Percentiles rank a stretch among this genome's conserved stretches.
Conservation (phyloP, 2,113 vertebrate species). For the Plecturocebus donacophilus region DNA sequence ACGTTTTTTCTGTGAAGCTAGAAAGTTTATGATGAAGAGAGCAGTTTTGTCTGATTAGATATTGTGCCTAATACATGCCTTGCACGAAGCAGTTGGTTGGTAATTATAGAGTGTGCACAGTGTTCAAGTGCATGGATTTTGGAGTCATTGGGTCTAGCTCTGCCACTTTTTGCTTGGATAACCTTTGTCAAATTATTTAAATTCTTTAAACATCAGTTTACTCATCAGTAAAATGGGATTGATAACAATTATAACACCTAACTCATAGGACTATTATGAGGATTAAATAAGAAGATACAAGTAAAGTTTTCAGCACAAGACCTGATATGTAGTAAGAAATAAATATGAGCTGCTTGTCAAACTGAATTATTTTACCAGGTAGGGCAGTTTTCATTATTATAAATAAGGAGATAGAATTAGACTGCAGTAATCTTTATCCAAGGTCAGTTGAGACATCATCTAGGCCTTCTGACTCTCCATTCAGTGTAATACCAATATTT, state of each 20-base stretch:
- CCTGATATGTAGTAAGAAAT: neutral
- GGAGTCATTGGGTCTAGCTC: neutral
- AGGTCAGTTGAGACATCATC: neutral
- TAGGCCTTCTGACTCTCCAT: neutral
- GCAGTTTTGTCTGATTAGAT: constrained; percentile 46
- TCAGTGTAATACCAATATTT: constrained; percentile 12
- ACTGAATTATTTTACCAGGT: constrained; percentile 3
- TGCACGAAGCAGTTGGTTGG: neutral
- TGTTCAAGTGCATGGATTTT: neutral
- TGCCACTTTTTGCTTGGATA: neutral
- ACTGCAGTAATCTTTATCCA: neutral
- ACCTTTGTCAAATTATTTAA: neutral
- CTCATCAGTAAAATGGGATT: constrained; percentile 19
- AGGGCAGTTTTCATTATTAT: constrained; percentile 22
- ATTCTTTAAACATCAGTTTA: constrained; percentile 10
- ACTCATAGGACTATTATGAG: neutral
- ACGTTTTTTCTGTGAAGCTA: constrained; percentile 6
- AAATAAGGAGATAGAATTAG: neutral
- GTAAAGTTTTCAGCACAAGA: constrained; percentile 9
- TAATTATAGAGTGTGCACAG: neutral
- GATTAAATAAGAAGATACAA: neutral
- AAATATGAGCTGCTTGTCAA: constrained; percentile 20
- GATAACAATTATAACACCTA: constrained; percentile 7
- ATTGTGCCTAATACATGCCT: neutral
- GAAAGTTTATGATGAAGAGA: constrained; percentile 6